Evolutionary conservation across 30 jellyfish, hydroid and myxozoan genomes (phyloP).

Genomic region (Aurelia coerulea): DNA sequence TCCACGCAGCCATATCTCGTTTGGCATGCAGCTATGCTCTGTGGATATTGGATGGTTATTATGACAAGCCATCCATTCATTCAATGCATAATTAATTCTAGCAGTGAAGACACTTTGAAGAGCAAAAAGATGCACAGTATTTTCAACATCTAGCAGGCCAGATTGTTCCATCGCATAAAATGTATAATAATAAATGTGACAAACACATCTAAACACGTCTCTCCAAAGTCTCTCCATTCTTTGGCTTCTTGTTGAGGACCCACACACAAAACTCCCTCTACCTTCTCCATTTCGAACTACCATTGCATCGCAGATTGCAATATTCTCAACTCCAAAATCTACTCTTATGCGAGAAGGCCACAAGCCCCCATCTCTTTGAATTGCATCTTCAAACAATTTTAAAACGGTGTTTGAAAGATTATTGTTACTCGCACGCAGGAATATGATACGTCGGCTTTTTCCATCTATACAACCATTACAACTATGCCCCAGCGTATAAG

Average conservation of each 20-base stretch:
- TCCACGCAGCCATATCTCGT: conserved; percentile 16
- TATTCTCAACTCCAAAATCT: conserved; percentile 55
- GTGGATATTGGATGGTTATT: conserved; percentile 23
- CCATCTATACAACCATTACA: conserved; percentile 55
- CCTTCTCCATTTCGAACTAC: conserved; percentile 41
- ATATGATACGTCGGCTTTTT: conserved; percentile 23
- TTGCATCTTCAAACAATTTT: not conserved
- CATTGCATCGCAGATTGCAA: conserved; percentile 16
- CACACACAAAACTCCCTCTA: conserved; percentile 50
- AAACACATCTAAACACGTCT: conserved; percentile 57
- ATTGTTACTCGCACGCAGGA: conserved; percentile 31
- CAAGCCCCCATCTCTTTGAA: not conserved
- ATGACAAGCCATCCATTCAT: conserved; percentile 14
- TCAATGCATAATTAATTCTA: conserved; percentile 15
- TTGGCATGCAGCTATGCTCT: conserved; percentile 9
- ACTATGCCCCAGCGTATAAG: conserved; percentile 58
- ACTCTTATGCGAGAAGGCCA: conserved; percentile 9
- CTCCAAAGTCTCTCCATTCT: conserved; percentile 58
- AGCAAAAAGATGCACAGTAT: conserved; percentile 24
- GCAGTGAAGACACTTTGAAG: conserved; percentile 25
- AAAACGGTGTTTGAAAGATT: not conserved
- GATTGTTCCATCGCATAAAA: conserved; percentile 36
- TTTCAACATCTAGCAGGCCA: conserved; percentile 19
- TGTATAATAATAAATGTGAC: conserved; percentile 22
- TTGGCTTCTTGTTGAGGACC: conserved; percentile 37